Evolutionary conservation across 1,140 invertebrate genomes (phyloP), one percentile per base, ranked within the genome.

Genomic region (Micrasema longulum): DNA sequence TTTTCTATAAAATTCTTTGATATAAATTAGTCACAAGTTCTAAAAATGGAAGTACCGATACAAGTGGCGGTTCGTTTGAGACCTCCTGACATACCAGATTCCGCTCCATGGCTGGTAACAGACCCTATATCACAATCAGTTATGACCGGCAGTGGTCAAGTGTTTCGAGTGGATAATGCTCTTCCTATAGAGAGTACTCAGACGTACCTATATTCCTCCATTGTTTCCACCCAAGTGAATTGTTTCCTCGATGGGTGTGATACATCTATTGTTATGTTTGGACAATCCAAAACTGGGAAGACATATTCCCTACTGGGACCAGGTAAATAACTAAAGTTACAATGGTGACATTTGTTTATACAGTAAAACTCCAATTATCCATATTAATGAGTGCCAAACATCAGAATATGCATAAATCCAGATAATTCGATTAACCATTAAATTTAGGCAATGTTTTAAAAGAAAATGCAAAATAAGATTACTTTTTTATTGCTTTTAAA

Each of bases 231-330:
- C 0, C 81, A 90, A 76, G 85, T 91, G 12, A 87, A 87, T 71
- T 87, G 87, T 72, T 88, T 90, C 69, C 78, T 90, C 36, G 89
- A 91, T 79, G 90, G 91, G 2, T 91, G 90, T 77, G 90, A 91
- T 81, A 89, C 90, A 22, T 91, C 94, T 16, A 87, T 93, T 45
- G 87, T 93, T 26, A 90, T 92, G 11, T 92, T 93, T 80, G 93
- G 93, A 0, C 93, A 95, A 79, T 86, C 88, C 16, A 89, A 89
- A 20, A 90, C 90, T 75, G 93, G 93, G 2, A 95, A 95, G 82
- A 92, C 91, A 1, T 93, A 91, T 76, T 91, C 92, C 1, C 85
- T 95, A 65, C 90, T 92, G 78, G 93, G 93, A 9, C 90, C 91
- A 78, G 84, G 84, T 84, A 78, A 64, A n/a, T 43, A 14, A n/a